Evolutionary conservation across 2,888 invertebrate genomes (phyloP), one percentile per base, ranked within the genome.

Genomic region (Zhuqinia jingwanae): DNA sequence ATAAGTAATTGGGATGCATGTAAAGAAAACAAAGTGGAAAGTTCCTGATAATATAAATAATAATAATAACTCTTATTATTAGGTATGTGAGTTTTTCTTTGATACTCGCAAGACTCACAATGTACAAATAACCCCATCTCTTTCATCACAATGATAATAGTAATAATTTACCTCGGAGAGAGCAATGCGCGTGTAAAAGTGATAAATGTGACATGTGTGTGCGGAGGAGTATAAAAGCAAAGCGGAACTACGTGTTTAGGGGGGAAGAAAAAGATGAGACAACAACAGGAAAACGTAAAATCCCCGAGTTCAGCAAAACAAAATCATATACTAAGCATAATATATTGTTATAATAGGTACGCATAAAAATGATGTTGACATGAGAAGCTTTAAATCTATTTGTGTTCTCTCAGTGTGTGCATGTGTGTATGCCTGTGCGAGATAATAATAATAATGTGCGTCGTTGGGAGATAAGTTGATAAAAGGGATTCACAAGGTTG

Each of bases 401-500:
- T 5, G n/a, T 10, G n/a, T n/a, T n/a, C n/a, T n/a, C n/a, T n/a
- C n/a, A 50, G 13, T 11, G 20, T 58, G 22, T 13, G 20, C 25
- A 58, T 17, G 5, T 53, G 53, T 47, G n/a, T 53, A 15, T 10
- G 15, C 10, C n/a, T 20, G 56, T 27, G 25, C 27, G 60, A 11
- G 60, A 53, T 53, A 53, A 36, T 36, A 36, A 53, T 53, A 53
- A 6, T 53, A 17, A 6, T 53, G n/a, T 17, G 53, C 17, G 17
- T n/a, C 22, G 56, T 10, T 36, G 17, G 53, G 50, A 17, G 76
- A 76, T 36, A 76, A 20, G 56, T 65, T 63, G 78, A 63, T 63
- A 30, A 80, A 80, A 68, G 8, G 27, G 56, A 70, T 70, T 68
- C 68, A 8, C 36, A 80, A 36, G 70, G 70, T 70, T 70, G 68